Percentiles rank a stretch among this genome's conserved stretches.
Conservation (phyloP, 2,797 vertebrate genomes). For the Lepus townsendii region DNA sequence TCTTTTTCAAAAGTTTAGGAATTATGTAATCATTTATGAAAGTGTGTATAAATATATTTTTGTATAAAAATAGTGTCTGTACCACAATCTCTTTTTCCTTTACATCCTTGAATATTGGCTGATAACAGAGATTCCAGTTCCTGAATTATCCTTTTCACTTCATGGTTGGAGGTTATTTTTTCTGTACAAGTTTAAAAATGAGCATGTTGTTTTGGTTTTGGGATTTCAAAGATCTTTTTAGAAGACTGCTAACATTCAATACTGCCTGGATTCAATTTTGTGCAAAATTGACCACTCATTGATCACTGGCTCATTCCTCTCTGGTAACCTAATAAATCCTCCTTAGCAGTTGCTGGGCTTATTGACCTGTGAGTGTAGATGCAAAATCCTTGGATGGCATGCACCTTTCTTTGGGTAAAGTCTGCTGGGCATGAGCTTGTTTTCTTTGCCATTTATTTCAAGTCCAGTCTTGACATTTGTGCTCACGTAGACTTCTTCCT, state of each 20-base stretch:
- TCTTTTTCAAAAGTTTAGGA: conserved; percentile 10
- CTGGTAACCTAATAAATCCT: conserved; percentile 59
- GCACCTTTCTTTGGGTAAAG: neutral
- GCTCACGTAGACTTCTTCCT: neutral
- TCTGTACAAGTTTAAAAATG: conserved; percentile 42
- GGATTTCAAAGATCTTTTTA: neutral
- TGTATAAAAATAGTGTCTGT: neutral
- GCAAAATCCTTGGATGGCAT: neutral
- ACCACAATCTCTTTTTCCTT: neutral
- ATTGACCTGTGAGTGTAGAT: neutral
- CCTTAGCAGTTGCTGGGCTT: neutral
- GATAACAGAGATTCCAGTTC: neutral
- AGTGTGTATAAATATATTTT: neutral
- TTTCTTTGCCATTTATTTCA: conserved; percentile 15
- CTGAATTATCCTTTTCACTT: neutral
- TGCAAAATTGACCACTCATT: neutral
- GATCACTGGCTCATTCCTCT: conserved; percentile 13
- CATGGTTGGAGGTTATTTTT: neutral
- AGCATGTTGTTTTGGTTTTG: neutral
- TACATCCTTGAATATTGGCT: neutral
- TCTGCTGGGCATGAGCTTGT: neutral
- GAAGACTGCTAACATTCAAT: conserved; percentile 49
- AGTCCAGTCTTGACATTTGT: neutral
- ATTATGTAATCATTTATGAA: neutral
- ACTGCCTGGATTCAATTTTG: conserved; percentile 45